These are phyloP conservation scores for Berghia stephanieae DNA, from an alignment of 1,140 invertebrate genomes.

Conservation along the genomic window DNA sequence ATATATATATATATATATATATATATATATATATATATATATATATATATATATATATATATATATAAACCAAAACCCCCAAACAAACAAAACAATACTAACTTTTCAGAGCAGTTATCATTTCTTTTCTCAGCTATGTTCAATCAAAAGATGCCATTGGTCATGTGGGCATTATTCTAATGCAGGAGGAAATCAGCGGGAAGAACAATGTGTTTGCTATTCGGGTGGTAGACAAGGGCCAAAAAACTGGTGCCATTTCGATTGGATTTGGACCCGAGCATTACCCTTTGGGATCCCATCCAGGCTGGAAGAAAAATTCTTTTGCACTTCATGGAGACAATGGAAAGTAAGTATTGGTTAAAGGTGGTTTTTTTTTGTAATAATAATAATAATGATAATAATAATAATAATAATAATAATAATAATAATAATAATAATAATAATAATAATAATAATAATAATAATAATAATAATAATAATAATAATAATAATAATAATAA, in stretches of 20 bases:
- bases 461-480: too few species aligned
- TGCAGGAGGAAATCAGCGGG: constrained; percentile 22
- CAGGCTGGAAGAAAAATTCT: constrained; percentile 28
- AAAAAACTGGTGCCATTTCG: constrained; percentile 20
- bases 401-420: too few species aligned
- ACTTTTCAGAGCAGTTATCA: not conserved
- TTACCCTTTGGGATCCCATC: constrained; percentile 18
- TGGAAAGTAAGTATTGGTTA: constrained; percentile 27
- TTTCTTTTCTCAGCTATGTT: constrained; percentile 20
- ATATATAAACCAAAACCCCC: too few species aligned
- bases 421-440: too few species aligned
- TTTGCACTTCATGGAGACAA: constrained; percentile 34
- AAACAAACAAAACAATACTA: too few species aligned
- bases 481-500: too few species aligned
- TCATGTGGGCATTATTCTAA: constrained; percentile 24
- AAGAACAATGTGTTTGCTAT: constrained; percentile 34
- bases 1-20: too few species aligned
- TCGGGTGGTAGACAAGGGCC: constrained; percentile 19
- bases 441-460: too few species aligned
- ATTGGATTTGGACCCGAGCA: constrained; percentile 39
- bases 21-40: too few species aligned
- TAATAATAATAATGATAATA: too few species aligned
- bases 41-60: too few species aligned
- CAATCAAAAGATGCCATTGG: not conserved
- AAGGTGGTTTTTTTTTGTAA: not conserved